Evolutionary conservation across 2,797 vertebrate genomes (phyloP), one percentile per base, ranked within the genome.

Genomic region (Sebastes kiyomatsui): DNA sequence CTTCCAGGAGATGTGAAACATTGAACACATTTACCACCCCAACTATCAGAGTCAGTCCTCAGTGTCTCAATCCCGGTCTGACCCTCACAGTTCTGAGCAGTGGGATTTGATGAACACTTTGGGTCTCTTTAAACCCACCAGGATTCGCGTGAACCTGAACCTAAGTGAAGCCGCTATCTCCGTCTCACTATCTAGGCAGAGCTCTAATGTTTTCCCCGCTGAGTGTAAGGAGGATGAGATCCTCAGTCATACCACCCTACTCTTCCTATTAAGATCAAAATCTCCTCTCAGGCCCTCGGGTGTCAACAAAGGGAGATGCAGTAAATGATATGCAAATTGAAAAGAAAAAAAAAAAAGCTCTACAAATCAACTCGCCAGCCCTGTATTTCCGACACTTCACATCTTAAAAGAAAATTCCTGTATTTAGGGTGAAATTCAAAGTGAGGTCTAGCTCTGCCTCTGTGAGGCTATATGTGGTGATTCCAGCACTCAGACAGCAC

Each of bases 281-380:
- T 96, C 93, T 96, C 88, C 87, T 91, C 92, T 83, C 75, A 90
- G 92, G 93, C 95, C 96, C 96, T 94, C 93, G 93, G 95, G 95
- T 96, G 94, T 96, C 96, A 96, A 96, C 94, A 96, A 95, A 95
- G 90, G 80, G 89, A 95, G 96, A 96, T 96, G 94, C 94, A 94
- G 94, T 94, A 96, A 96, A 96, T 94, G 95, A 96, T 96, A 96
- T 96, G 96, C 94, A 96, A 96, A 96, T 95, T 94, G 89, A 93
- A 94, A 90, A 87, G 22, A 80, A 87, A 79, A 88, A 87, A 49
- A 84, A 93, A 94, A 84, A 77, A 84, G 81, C 88, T 88, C 88
- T 72, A 93, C 92, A 93, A 95, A 95, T 95, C 93, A 92, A 93
- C 92, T 95, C 89, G 88, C 92, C 92, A 80, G 90, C 90, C 91